Base-by-base conservation (phyloP, 2,888 invertebrate genomes). In the Lasius platythorax region DNA sequence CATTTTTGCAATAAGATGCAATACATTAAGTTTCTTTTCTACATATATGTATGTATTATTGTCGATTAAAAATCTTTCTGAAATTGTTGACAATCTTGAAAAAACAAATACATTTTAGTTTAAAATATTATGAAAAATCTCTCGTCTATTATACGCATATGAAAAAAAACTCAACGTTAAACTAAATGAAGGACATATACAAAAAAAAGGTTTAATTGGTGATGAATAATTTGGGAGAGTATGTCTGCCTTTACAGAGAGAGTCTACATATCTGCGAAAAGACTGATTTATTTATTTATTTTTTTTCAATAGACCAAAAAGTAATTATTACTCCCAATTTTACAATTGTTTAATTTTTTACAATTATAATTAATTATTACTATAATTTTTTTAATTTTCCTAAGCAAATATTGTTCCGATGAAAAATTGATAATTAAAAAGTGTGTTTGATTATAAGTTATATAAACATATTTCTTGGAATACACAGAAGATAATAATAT, bases 221-320 rank as follows among this genome's bases (percentile, higher is more conserved):
- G 8, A 70, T 53, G 1, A 53, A 46, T 6, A 33, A 70, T 15
- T 70, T 23, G 9, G 5, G 5, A 53, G n/a, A 53, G 8, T 46
- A 46, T 50, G 6, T 15, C 0, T 28, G 2, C 23, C 12, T 56
- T 58, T 58, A 73, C 6, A 15, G 8, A 4, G 37, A 18, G 15
- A 12, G n/a, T 9, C 1, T 72, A 28, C 58, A 37, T 23, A 15
- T 11, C 9, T 63, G 33, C 2, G 18, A 74, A 46, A 75, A 33
- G n/a, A 75, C 23, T 64, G 33, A 75, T 75, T 64, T 63, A 4
- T 40, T 74, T 50, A 75, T 75, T 64, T 63, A 4, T 40, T 74
- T 50, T 50, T 53, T 15, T 30, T 3, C 4, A 64, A 18, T 40
- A 11, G 15, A 40, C 18, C 9, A 18, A 33, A 37, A 56, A 23